Base-by-base conservation (phyloP, 2,797 vertebrate species). In the Myiotriccus ornatus region DNA sequence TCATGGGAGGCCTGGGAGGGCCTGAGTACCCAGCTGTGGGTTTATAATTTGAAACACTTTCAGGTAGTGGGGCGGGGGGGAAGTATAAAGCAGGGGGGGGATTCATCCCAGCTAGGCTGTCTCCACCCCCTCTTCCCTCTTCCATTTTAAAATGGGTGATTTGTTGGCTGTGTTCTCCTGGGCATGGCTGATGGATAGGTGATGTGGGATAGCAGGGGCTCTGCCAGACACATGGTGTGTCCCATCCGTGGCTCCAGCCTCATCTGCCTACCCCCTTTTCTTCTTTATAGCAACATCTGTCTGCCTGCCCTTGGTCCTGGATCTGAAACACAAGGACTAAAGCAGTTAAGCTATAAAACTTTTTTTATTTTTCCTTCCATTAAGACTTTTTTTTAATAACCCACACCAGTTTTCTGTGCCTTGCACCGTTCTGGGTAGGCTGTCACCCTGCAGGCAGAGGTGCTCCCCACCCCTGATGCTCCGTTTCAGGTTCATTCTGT, bases 61-160 rank as follows among this genome's bases (percentile, higher is more conserved):
- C 52, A 22, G 0, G 32, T 62, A 10, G 27, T 37, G 41, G 4
- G 12, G 23, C 9, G 11, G 7, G 12, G 23, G 11, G 11, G 7
- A 25, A 4, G 2, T 34, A 6, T 21, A 35, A 9, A 2, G 24
- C 25, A 30, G 10, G 12, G 30, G 4, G 4, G 3, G 10, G 27
- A 30, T 12, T 69, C 28, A 50, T 43, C 67, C 74, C 30, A n/a
- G 4, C 39, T 24, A 18, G 41, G 11, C 41, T 41, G 14, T 50
- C 10, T 52, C 41, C 37, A 16, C 11, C 30, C 32, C 28, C 3
- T 0, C 53, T 70, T 74, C 14, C 25, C 28, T 22, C 14, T 44
- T 43, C 18, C 1, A 0, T 30, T 70, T 75, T 11, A n/a, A 67
- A 70, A 19, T 3, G 7, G 56, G 41, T 30, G 23, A 18, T 37